A percentile compares a stretch with the other conserved stretches of the same genome.
Evolutionary conservation across 2,888 invertebrate genomes (phyloP).

Genomic region (Pherbina coryleti): DNA sequence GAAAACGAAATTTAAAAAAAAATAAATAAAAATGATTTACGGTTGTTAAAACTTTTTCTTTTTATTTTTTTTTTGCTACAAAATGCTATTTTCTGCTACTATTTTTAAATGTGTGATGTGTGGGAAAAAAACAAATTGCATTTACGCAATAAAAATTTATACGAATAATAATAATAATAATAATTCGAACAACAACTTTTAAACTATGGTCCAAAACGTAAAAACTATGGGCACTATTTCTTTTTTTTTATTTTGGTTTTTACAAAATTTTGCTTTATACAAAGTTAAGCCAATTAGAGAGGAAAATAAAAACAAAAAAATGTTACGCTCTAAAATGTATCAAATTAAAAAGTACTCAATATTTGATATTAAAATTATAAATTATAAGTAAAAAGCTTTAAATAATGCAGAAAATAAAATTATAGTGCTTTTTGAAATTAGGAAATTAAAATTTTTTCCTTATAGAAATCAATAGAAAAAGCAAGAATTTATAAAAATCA

Average conservation of each 20-base stretch:
- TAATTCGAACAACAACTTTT: constrained; percentile 37
- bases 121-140: constrained; percentile 69
- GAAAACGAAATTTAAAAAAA: not conserved
- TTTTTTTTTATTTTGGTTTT: constrained; percentile 32
- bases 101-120: constrained; percentile 42
- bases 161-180: constrained; percentile 45
- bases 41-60: constrained; percentile 1
- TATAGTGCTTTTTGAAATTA: constrained; percentile 36
- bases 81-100: constrained; percentile 36
- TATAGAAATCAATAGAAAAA: constrained; percentile 1
- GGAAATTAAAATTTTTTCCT: not conserved
- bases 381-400: constrained; percentile 25
- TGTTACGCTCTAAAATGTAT: constrained; percentile 17
- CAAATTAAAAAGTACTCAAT: not conserved
- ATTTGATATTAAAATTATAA: not conserved
- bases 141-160: constrained; percentile 66
- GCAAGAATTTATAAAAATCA: not conserved
- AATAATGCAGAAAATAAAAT: constrained; percentile 31
- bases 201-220: constrained; percentile 34
- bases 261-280: constrained; percentile 46
- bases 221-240: constrained; percentile 20
- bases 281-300: constrained; percentile 26
- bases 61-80: constrained; percentile 44
- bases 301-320: constrained; percentile 11
- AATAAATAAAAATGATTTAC: constrained; percentile 19